Conservation (phyloP, 92 coral and sea anemone species). For the Porites divaricata region DNA sequence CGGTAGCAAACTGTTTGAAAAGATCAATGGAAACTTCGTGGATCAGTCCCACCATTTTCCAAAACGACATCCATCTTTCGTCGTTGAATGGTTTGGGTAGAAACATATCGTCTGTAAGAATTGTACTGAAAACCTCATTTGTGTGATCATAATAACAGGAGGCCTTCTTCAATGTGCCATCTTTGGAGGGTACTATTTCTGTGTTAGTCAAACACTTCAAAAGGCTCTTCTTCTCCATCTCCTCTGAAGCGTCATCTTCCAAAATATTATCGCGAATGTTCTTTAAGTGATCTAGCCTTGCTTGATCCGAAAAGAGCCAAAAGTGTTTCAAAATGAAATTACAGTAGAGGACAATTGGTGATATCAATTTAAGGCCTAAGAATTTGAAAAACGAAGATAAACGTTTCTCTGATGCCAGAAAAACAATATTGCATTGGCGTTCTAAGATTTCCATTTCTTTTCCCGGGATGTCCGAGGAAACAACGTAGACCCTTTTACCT, state of each 20-base stretch:
- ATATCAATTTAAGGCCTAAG: conserved; percentile 13
- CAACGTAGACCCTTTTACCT: conserved; percentile 12
- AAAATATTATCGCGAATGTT: conserved; percentile 21
- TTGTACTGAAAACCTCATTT: conserved; percentile 42
- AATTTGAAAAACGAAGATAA: conserved; percentile 29
- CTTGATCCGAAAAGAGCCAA: conserved; percentile 2
- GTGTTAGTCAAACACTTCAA: not conserved
- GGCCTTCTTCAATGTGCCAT: conserved; percentile 51
- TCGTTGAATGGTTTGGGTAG: conserved; percentile 55
- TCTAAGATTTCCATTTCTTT: conserved; percentile 49
- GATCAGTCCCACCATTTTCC: conserved; percentile 54
- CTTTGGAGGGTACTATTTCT: conserved; percentile 30
- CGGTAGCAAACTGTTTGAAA: conserved; percentile 46
- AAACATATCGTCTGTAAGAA: conserved; percentile 49
- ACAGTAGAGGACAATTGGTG: conserved; percentile 57
- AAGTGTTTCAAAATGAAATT: conserved; percentile 46
- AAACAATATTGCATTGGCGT: conserved; percentile 6
- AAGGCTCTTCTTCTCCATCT: not conserved
- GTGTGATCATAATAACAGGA: conserved; percentile 58
- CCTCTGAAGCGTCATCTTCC: not conserved
- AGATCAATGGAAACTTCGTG: conserved; percentile 40
- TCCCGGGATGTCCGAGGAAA: conserved; percentile 41
- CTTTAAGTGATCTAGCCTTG: conserved; percentile 37
- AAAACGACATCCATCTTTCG: conserved; percentile 48
- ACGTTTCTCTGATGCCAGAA: conserved; percentile 14